These are phyloP conservation scores for Pachyramphus minor DNA, from an alignment of 2,113 vertebrate genomes.

Conservation along the genomic window DNA sequence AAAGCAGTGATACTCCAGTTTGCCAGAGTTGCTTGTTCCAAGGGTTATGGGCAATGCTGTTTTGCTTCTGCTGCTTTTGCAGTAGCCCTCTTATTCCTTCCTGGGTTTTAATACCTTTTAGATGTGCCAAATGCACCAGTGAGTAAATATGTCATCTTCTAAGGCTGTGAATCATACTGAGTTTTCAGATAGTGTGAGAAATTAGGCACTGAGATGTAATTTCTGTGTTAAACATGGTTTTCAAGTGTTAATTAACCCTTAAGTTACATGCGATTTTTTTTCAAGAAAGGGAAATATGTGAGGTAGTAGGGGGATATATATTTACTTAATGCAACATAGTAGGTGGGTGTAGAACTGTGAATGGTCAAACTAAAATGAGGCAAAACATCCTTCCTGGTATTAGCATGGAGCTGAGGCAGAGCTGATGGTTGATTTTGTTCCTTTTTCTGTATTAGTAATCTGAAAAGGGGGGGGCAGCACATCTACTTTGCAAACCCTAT, in stretches of 20 bases:
- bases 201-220: background rate
- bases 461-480: background rate
- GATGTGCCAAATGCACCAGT: background rate
- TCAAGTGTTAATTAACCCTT: background rate
- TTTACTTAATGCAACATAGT: too few relatives aligned
- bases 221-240: background rate
- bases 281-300: too few relatives aligned
- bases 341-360: background rate
- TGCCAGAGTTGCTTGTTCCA: background rate
- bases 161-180: background rate
- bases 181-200: background rate
- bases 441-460: background rate
- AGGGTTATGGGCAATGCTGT: background rate
- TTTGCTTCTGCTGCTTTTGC: background rate
- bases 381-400: background rate
- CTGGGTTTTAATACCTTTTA: background rate
- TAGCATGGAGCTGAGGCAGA: background rate
- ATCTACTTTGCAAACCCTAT: background rate
- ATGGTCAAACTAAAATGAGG: background rate
- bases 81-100: background rate
- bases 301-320: too few relatives aligned
- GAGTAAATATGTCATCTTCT: background rate
- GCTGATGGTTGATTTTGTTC: background rate
- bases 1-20: background rate
- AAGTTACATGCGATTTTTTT: too few relatives aligned